A percentile compares a stretch with the other conserved stretches of the same genome.
Evolutionary conservation across 2,888 invertebrate species (phyloP).

Genomic region (Megamerina dolium): DNA sequence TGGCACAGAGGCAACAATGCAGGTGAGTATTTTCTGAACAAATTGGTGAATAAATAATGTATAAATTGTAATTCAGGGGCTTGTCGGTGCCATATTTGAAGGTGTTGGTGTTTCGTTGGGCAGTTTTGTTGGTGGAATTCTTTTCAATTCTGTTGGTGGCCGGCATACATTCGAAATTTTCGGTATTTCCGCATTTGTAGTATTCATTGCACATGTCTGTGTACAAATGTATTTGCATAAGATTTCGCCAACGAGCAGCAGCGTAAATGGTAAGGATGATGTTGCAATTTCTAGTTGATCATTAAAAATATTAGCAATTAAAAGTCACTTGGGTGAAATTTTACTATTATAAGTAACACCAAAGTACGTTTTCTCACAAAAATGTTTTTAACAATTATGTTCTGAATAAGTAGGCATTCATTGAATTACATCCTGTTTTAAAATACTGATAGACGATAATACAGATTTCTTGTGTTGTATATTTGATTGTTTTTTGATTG

Average conservation of each 20-base stretch:
- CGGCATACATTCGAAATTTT: constrained; percentile 65
- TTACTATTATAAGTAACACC: no score
- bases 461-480: no score
- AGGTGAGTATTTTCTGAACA: constrained; percentile 51
- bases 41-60: background rate
- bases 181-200: constrained; percentile 62
- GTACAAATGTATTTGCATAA: constrained; percentile 51
- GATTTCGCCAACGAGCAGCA: constrained; percentile 8
- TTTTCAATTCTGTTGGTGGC: constrained; percentile 62
- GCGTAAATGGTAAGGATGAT: constrained; percentile 31
- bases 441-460: no score
- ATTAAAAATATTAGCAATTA: no score
- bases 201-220: constrained; percentile 55
- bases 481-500: no score
- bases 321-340: no score
- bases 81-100: constrained; percentile 82
- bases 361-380: no score
- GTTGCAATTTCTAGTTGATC: no score
- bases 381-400: no score
- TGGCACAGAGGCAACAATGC: constrained; percentile 81
- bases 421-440: no score
- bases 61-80: constrained; percentile 55
- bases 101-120: constrained; percentile 78
- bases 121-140: constrained; percentile 68
- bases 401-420: no score